Evolutionary conservation across 1,140 invertebrate genomes (phyloP).

Genomic region (Rhagoletis pomonella): DNA sequence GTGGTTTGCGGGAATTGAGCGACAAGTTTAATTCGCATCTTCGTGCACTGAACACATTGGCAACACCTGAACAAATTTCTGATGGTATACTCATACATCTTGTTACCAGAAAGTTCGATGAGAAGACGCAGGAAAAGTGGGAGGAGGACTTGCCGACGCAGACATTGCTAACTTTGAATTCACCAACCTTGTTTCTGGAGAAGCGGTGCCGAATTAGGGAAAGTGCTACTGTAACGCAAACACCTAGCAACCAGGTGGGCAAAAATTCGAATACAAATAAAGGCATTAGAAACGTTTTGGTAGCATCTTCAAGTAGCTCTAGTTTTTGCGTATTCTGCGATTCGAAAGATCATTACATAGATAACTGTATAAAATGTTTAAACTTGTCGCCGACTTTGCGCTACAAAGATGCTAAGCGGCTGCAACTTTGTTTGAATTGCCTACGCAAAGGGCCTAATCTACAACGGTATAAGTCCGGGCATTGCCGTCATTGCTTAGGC

Average conservation of each 20-base stretch:
- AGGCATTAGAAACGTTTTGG: not conserved
- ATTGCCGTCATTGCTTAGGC: no score
- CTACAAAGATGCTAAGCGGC: not conserved
- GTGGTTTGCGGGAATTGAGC: slow-evolving; percentile 11
- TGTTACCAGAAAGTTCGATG: slow-evolving; percentile 2
- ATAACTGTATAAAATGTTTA: not conserved
- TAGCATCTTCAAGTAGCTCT: not conserved
- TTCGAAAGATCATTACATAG: not conserved
- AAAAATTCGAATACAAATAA: not conserved
- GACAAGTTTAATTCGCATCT: slow-evolving; percentile 42
- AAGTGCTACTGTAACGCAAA: not conserved
- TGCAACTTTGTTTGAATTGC: no score
- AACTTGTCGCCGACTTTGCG: not conserved
- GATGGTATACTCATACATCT: slow-evolving; percentile 30
- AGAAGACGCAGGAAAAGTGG: slow-evolving; percentile 24
- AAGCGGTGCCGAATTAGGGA: not conserved
- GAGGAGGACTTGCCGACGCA: not conserved
- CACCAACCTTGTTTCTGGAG: slow-evolving; percentile 21
- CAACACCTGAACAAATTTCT: slow-evolving; percentile 21
- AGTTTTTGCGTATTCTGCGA: not conserved
- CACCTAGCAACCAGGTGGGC: not conserved
- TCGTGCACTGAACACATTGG: not conserved
- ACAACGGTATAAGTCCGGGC: no score
- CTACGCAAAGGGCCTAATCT: no score
- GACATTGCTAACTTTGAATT: slow-evolving; percentile 1